These are phyloP conservation scores for Catharus minimus DNA, from an alignment of 2,113 vertebrate species.

Conservation along the genomic window DNA sequence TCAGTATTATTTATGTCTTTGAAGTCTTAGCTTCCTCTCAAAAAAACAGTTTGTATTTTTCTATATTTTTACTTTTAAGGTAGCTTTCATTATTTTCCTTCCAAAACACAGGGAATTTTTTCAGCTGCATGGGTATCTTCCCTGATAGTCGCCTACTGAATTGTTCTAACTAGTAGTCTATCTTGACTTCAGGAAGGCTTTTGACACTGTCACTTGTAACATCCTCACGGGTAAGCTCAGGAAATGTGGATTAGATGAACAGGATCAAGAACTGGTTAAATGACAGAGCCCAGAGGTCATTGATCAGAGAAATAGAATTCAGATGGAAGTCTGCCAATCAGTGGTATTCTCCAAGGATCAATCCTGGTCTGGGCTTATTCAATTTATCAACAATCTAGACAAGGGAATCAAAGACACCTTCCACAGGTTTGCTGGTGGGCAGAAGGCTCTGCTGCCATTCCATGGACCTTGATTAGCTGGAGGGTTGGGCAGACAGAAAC, in stretches of 20 bases:
- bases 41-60: background rate
- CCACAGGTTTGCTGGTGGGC: background rate
- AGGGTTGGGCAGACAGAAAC: background rate
- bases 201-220: background rate
- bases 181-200: background rate
- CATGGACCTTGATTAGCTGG: background rate
- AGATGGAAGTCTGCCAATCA: background rate
- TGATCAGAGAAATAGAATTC: background rate
- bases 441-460: background rate
- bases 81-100: background rate
- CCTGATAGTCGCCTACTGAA: background rate
- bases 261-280: background rate
- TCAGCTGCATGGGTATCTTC: background rate
- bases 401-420: background rate
- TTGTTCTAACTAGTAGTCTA: background rate
- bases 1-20: background rate
- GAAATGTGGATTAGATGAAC: background rate
- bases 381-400: background rate
- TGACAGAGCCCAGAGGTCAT: background rate
- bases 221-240: background rate
- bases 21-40: background rate
- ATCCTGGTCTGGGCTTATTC: background rate
- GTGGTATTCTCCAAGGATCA: background rate
- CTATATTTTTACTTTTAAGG: background rate
- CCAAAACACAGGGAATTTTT: background rate